phyloP scores from a whole-genome alignment of 2,888 invertebrate genomes.

The Perithous albicinctus region DNA sequence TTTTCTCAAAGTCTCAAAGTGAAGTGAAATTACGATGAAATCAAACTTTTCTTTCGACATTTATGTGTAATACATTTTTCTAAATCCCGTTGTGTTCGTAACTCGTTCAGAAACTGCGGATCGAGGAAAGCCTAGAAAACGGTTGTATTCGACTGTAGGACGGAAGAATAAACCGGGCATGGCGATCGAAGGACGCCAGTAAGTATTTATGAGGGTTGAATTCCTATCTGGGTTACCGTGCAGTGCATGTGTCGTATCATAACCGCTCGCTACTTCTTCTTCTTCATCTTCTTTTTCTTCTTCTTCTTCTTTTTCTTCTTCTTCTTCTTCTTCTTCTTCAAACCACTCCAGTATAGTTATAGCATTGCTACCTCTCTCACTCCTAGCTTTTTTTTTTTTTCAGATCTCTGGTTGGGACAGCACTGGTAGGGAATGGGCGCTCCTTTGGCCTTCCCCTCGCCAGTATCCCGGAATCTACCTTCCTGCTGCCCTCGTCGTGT shows the following conservation, averaged over 20 bases:
- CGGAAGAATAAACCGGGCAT: neutral
- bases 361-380: conserved; percentile 27
- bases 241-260: conserved; percentile 59
- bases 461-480: conserved; percentile 25
- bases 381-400: conserved; percentile 3
- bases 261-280: conserved; percentile 27
- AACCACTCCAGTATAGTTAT: conserved; percentile 29
- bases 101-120: neutral
- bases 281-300: no score
- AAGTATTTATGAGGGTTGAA: conserved; percentile 63
- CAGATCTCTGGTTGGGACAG: conserved; percentile 59
- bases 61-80: no score
- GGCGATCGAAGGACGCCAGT: conserved; percentile 14
- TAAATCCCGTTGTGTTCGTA: neutral
- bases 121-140: neutral
- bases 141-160: neutral
- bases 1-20: no score
- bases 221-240: conserved; percentile 62
- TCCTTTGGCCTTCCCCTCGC: conserved; percentile 5
- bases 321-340: conserved; percentile 28
- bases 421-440: conserved; percentile 12
- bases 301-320: no score
- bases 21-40: no score
- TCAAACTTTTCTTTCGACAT: no score
- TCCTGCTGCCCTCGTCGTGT: conserved; percentile 20